Conservation (phyloP, 1,140 invertebrate genomes). For the Monochamus saltuarius region DNA sequence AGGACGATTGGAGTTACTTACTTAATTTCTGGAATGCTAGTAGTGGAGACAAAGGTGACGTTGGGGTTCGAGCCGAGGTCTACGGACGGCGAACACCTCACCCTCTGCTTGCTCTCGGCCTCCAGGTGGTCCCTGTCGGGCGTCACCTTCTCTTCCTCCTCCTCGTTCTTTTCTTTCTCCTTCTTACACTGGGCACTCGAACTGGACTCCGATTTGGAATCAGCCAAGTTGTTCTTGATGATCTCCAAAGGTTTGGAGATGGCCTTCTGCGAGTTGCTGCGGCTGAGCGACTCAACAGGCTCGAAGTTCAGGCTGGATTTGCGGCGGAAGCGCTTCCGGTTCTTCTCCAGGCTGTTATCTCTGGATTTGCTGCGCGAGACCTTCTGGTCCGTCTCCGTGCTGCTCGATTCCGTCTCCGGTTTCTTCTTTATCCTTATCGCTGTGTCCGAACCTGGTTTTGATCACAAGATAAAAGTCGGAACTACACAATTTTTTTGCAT, state of each 20-base stretch:
- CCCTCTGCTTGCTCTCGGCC: slow-evolving; percentile 24
- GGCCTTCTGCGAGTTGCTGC: slow-evolving; percentile 37
- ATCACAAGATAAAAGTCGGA: too few relatives aligned
- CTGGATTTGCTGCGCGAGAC: slow-evolving; percentile 17
- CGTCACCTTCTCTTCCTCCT: not conserved
- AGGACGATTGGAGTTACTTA: slow-evolving; percentile 7
- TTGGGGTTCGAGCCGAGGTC: slow-evolving; percentile 47
- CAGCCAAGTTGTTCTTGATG: slow-evolving; percentile 37
- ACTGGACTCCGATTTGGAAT: slow-evolving; percentile 44
- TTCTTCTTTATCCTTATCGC: slow-evolving; percentile 13
- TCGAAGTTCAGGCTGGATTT: slow-evolving; percentile 34
- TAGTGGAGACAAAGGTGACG: slow-evolving; percentile 45
- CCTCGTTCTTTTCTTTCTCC: slow-evolving; percentile 19
- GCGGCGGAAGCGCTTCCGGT: slow-evolving; percentile 17
- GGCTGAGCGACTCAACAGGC: slow-evolving; percentile 31
- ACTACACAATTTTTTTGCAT: too few relatives aligned
- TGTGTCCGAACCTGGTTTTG: too few relatives aligned
- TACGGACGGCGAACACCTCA: slow-evolving; percentile 41
- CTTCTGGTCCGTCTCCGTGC: slow-evolving; percentile 37
- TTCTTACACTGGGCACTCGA: slow-evolving; percentile 35
- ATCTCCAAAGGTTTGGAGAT: slow-evolving; percentile 36
- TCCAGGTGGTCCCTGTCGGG: slow-evolving; percentile 17
- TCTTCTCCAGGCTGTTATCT: slow-evolving; percentile 16
- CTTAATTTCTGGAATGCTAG: slow-evolving; percentile 41
- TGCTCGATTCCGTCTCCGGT: slow-evolving; percentile 38